Conservation (phyloP, 2,113 vertebrate species). For the Anarhynchus alexandrinus region DNA sequence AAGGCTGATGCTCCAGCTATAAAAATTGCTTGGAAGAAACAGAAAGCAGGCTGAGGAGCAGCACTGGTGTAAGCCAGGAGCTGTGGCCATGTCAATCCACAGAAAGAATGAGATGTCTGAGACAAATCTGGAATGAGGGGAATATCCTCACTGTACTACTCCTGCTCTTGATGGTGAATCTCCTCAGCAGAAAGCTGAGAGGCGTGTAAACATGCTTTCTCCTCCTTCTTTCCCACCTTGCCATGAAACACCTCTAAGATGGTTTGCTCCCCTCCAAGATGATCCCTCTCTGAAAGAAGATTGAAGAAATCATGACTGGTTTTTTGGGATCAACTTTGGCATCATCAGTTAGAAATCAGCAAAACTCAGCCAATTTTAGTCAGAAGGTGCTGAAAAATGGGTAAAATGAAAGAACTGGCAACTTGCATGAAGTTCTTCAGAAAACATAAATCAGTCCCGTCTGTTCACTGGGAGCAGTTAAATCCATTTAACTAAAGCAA, state of each 20-base stretch:
- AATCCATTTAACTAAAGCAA: neutral
- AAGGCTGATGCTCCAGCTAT: neutral
- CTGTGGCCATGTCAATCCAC: neutral
- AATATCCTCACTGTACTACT: neutral
- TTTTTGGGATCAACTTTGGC: neutral
- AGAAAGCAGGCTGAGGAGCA: neutral
- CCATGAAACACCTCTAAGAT: neutral
- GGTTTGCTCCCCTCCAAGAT: neutral
- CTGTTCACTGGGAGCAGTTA: neutral
- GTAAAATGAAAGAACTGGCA: constrained; percentile 6
- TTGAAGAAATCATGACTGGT: neutral
- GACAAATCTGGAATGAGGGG: neutral
- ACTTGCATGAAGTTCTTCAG: constrained; percentile 1
- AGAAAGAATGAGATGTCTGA: neutral
- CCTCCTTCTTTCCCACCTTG: neutral
- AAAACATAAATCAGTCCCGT: constrained; percentile 18
- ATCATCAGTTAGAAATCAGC: neutral
- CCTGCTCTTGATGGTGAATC: neutral
- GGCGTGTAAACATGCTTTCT: neutral
- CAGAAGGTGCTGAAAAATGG: neutral
- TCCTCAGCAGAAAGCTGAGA: neutral
- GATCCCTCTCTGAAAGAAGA: neutral
- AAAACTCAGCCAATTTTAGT: neutral
- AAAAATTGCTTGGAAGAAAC: neutral
- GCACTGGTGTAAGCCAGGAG: neutral